These are phyloP conservation scores for Heliocidaris erythrogramma DNA, from an alignment of 35 echinoderm and acorn worm species.

Conservation along the genomic window DNA sequence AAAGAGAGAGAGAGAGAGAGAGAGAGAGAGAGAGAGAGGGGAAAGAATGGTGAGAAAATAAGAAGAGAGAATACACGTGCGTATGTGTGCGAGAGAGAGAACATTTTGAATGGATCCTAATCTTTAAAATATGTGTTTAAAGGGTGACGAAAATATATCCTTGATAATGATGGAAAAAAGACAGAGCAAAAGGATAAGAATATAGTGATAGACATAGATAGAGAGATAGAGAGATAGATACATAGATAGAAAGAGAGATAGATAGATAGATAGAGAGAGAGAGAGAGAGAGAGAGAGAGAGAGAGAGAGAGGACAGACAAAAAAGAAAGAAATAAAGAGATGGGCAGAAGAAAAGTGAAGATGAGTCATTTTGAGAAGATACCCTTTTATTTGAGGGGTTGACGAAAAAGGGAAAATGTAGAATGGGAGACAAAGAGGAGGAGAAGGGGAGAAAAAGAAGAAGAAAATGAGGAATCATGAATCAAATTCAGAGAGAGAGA, in stretches of 20 bases:
- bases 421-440: not conserved
- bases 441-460: not conserved
- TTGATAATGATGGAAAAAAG: too few species aligned
- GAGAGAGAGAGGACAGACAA: not conserved
- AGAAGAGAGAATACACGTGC: not conserved
- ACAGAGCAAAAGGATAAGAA: not conserved
- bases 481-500: not conserved
- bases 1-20: too few species aligned
- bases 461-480: not conserved
- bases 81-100: not conserved
- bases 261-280: not conserved
- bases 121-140: not conserved
- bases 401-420: not conserved
- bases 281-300: not conserved
- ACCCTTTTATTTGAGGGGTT: too few species aligned
- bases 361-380: too few species aligned
- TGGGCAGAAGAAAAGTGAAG: too few species aligned
- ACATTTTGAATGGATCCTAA: too few species aligned
- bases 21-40: too few species aligned
- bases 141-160: not conserved
- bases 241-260: not conserved
- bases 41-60: too few species aligned
- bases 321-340: too few species aligned
- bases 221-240: not conserved
- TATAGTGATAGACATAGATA: not conserved